phyloP scores from a whole-genome alignment of 2,797 vertebrate genomes.

The Nyctalus aviator region DNA sequence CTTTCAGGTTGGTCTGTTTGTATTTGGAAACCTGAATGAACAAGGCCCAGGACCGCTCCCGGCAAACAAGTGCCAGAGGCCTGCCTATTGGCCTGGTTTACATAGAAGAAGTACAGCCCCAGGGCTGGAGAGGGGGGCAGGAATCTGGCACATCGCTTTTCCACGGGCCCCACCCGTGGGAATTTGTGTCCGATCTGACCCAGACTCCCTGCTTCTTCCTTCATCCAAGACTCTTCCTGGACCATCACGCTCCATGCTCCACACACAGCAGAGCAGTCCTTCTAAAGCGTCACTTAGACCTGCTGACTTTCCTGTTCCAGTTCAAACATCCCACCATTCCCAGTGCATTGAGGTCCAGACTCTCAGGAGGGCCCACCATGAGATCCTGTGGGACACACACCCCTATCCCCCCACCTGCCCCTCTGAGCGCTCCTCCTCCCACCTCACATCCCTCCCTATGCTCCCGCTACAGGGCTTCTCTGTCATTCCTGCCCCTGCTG shows the following conservation, averaged over 20 bases:
- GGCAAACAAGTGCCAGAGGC: neutral
- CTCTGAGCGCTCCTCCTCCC: neutral
- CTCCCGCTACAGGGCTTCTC: neutral
- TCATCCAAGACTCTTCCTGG: neutral
- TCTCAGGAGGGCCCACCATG: neutral
- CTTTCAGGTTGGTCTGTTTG: neutral
- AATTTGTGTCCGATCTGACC: neutral
- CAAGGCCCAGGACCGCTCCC: neutral
- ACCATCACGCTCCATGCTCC: neutral
- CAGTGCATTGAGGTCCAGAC: neutral
- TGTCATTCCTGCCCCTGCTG: neutral
- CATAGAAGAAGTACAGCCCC: neutral
- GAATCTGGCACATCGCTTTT: neutral
- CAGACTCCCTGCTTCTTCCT: neutral
- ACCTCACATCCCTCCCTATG: neutral
- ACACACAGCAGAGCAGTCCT: neutral
- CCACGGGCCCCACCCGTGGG: neutral
- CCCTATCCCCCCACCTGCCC: neutral
- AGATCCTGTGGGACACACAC: fast-evolving
- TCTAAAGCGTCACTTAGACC: neutral
- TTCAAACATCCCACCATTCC: neutral
- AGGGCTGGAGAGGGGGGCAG: neutral
- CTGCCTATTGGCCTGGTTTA: neutral
- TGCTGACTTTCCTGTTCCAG: neutral
- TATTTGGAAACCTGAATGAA: conserved; percentile 14